Evolutionary conservation across 2,113 vertebrate species (phyloP).

Genomic region (Gadus macrocephalus): DNA sequence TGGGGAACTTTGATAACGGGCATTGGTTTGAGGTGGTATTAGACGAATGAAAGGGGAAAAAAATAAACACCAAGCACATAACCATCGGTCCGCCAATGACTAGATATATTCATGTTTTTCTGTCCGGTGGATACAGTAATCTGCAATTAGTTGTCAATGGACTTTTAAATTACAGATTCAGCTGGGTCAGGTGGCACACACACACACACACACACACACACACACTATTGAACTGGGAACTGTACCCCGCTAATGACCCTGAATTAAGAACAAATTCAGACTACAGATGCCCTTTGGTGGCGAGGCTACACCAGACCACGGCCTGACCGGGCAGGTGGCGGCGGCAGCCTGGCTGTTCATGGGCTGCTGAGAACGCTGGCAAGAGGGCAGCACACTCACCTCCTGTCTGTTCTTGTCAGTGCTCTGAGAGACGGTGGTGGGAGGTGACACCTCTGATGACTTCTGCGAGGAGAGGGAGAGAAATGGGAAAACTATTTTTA

Average conservation of each 20-base stretch:
- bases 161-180: too few relatives aligned
- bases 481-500: background rate
- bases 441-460: constrained; percentile 81
- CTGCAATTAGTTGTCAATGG: too few relatives aligned
- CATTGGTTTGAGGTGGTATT: too few relatives aligned
- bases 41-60: too few relatives aligned
- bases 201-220: background rate
- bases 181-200: background rate
- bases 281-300: too few relatives aligned
- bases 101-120: too few relatives aligned
- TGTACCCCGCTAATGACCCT: too few relatives aligned
- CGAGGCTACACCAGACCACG: background rate
- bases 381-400: constrained; percentile 68
- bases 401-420: constrained; percentile 88
- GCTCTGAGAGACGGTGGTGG: constrained; percentile 83
- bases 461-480: constrained; percentile 67
- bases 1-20: too few relatives aligned
- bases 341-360: background rate
- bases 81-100: too few relatives aligned
- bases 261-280: too few relatives aligned
- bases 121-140: too few relatives aligned
- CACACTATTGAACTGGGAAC: background rate
- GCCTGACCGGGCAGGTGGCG: background rate
- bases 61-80: too few relatives aligned
- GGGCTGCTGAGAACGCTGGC: background rate